Evolutionary conservation across 2,113 vertebrate species (phyloP), one percentile per base, ranked within the genome.

Genomic region (Phrynosoma platyrhinos): DNA sequence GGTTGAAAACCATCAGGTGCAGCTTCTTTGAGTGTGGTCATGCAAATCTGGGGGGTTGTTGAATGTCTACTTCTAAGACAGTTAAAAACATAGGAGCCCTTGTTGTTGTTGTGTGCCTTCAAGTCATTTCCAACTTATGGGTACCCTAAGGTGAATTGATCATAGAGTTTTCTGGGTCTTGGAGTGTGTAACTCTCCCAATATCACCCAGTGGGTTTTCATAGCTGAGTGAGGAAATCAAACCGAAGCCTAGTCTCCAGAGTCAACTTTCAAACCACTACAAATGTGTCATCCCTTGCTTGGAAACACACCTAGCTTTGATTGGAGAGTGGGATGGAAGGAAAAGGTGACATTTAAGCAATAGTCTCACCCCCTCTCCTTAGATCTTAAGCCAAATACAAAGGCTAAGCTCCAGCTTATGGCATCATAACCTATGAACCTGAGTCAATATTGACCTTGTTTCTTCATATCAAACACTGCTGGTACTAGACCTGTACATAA

Each of bases 391-490:
- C 40, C 42, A 77, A 68, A 55, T 53, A 40, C 16, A 55, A 10
- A 20, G 32, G 4, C n/a, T 55, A 53, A 79, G 4, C n/a, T 23
- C 25, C 47, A 6, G 12, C 8, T 42, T 32, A 18, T 52, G n/a
- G 40, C 12, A 64, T 77, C 53, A 9, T 53, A 30, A 32, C 7
- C 32, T 55, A 72, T 74, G 30, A 30, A 55, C 2, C 40, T 68
- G 75, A 78, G n/a, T 58, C 62, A 83, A 88, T 77, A n/a, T 71
- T 80, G 77, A 79, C 85, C 53, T 75, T 16, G 20, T 36, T 71
- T 25, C 42, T 13, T 36, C 21, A 16, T 13, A 23, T 32, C 55
- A 42, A 76, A 12, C 9, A 32, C 58, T 7, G 7, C 58, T 36
- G 20, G 5, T 53, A 58, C 30, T 27, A 32, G 30, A 53, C 6